Evolutionary conservation across 1,140 invertebrate genomes (phyloP).

Genomic region (Matsumurasca onukii): DNA sequence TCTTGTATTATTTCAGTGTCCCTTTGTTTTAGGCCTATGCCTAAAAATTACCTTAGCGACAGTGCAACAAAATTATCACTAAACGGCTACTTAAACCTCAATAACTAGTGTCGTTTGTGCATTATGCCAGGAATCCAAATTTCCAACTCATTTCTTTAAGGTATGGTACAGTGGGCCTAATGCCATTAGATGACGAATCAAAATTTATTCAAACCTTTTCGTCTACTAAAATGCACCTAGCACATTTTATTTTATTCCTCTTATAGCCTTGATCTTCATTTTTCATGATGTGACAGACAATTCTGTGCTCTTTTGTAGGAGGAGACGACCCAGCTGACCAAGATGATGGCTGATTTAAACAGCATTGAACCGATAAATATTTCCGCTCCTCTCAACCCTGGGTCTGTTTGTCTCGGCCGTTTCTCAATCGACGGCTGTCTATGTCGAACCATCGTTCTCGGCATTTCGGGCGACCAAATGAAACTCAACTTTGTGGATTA

Average conservation of each 20-base stretch:
- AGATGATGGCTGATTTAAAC: constrained; percentile 68
- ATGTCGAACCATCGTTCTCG: constrained; percentile 71
- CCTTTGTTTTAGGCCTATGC: too few species aligned
- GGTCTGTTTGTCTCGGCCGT: constrained; percentile 68
- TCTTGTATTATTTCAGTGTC: too few species aligned
- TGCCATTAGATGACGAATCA: not conserved
- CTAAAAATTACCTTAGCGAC: too few species aligned
- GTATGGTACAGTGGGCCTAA: not conserved
- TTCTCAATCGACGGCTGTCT: constrained; percentile 62
- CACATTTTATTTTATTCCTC: not conserved
- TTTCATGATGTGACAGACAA: not conserved
- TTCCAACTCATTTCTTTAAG: too few species aligned
- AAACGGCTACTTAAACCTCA: too few species aligned
- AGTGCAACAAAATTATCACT: too few species aligned
- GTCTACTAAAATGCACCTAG: not conserved
- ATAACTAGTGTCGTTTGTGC: too few species aligned
- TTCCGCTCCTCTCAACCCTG: constrained; percentile 62
- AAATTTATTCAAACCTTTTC: not conserved
- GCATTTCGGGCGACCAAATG: constrained; percentile 57
- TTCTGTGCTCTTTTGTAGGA: not conserved
- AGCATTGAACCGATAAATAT: constrained; percentile 51
- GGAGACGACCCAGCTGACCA: constrained; percentile 47
- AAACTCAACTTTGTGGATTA: constrained; percentile 77
- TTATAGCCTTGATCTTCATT: not conserved
- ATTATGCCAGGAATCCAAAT: too few species aligned